These are phyloP conservation scores for Xenopus tropicalis DNA, from an alignment of 2,113 vertebrate species.

Conservation along the genomic window DNA sequence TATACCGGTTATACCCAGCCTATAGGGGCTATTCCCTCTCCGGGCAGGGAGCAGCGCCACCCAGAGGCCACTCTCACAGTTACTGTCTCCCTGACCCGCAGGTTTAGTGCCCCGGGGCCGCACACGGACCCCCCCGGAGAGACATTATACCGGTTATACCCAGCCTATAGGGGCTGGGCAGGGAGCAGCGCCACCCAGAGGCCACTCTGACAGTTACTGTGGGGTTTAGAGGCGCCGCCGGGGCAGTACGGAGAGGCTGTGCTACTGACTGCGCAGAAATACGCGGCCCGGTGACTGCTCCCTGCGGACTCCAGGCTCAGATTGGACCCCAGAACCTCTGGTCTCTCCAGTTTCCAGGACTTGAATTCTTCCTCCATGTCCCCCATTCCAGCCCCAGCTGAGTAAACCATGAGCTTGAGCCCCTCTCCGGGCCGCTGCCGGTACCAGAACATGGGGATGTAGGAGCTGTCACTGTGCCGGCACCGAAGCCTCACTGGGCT, in stretches of 20 bases:
- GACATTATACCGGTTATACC: too few relatives aligned
- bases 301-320: not conserved
- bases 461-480: not conserved
- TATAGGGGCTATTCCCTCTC: too few relatives aligned
- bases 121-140: too few relatives aligned
- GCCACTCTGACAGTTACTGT: not conserved
- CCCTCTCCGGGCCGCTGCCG: not conserved
- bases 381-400: not conserved
- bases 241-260: constrained; percentile 2
- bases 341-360: not conserved
- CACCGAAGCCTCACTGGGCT: not conserved
- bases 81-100: too few relatives aligned
- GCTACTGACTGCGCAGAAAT: constrained; percentile 25
- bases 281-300: not conserved
- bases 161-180: too few relatives aligned
- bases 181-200: too few relatives aligned
- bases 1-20: too few relatives aligned
- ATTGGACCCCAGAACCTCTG: not conserved
- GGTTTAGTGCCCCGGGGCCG: too few relatives aligned
- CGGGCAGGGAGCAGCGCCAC: too few relatives aligned
- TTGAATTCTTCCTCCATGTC: constrained; percentile 1
- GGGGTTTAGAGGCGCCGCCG: constrained; percentile 8
- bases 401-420: not conserved
- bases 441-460: not conserved
- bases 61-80: too few relatives aligned